Conservation (phyloP, 2,888 invertebrate genomes). For the Antheraea yamamai region DNA sequence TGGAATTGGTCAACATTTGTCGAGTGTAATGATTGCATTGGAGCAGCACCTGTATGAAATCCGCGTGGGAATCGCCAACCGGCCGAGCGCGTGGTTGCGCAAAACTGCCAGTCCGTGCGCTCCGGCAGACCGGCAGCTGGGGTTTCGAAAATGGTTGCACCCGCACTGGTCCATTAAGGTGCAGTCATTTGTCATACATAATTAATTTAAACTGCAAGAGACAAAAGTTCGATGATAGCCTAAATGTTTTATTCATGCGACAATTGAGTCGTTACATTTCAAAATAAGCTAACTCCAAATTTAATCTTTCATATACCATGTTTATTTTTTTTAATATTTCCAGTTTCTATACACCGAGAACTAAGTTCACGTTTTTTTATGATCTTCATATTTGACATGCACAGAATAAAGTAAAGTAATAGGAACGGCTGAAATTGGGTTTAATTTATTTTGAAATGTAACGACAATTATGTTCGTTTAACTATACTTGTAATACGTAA, state of each 20-base stretch:
- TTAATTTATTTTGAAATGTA: too few relatives aligned
- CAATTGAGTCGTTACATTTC: too few relatives aligned
- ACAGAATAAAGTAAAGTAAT: too few relatives aligned
- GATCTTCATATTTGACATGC: too few relatives aligned
- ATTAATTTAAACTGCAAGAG: not conserved
- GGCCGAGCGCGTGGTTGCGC: constrained; percentile 61
- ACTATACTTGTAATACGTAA: too few relatives aligned
- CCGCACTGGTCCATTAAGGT: constrained; percentile 33
- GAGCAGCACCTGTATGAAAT: constrained; percentile 74
- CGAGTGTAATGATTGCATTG: constrained; percentile 56
- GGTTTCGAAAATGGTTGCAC: constrained; percentile 55
- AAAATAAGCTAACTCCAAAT: too few relatives aligned
- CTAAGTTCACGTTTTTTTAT: too few relatives aligned
- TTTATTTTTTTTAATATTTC: too few relatives aligned
- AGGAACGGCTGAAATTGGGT: too few relatives aligned
- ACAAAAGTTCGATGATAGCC: not conserved
- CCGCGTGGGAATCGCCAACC: constrained; percentile 75
- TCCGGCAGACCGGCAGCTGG: constrained; percentile 34
- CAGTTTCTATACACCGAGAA: too few relatives aligned
- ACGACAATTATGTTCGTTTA: too few relatives aligned
- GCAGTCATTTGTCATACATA: constrained; percentile 6
- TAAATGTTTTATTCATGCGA: not conserved
- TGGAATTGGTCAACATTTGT: constrained; percentile 56
- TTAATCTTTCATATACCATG: too few relatives aligned
- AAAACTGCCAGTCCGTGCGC: constrained; percentile 39